Evolutionary conservation across 1,140 invertebrate species (phyloP), one percentile per base, ranked within the genome.

Genomic region (Nebria ingens): DNA sequence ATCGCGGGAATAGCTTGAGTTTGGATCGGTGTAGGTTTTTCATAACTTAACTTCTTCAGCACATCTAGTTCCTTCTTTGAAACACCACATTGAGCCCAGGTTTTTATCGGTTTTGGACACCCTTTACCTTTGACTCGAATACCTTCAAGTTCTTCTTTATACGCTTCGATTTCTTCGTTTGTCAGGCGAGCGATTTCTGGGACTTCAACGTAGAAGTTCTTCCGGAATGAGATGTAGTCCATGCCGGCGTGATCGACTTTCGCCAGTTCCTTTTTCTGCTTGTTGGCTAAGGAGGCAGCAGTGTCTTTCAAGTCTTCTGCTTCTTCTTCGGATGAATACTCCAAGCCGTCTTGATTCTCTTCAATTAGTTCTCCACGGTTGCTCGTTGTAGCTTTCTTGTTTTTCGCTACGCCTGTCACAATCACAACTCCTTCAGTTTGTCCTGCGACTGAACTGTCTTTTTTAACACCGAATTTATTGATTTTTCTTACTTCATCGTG

Each of bases 1-100:
- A 99, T 93, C n/a, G 93, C 90, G 21, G 97, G 97, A 69, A 99
- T 94, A 9, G 95, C 95, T 76, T 99, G 97, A 50, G 91, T 84
- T 72, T 99, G 97, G 67, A 99, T 99, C 0, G 97, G 97, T 2
- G 97, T 99, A 2, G 97, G 97, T 73, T 97, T 98, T 61, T 96
- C 92, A 71, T 96, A 99, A 56, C 81, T 82, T 25, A 95, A 74
- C 74, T 89, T 94, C 69, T 95, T 97, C 19, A 99, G 71, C 58
- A 93, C 82, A 63, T 98, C 94, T 67, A 98, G 74, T 68, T 98
- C 89, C 70, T 97, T 98, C 67, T 94, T 95, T 51, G 91, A 94
- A 1, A 98, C 91, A 23, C 97, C 97, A 71, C 93, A 97, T 63
- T 99, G 97, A 0, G 97, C 94, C 97, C 97, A 99, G 0, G 86